Evolutionary conservation across 2,113 vertebrate species (phyloP).

Genomic region (Sardina pilchardus): DNA sequence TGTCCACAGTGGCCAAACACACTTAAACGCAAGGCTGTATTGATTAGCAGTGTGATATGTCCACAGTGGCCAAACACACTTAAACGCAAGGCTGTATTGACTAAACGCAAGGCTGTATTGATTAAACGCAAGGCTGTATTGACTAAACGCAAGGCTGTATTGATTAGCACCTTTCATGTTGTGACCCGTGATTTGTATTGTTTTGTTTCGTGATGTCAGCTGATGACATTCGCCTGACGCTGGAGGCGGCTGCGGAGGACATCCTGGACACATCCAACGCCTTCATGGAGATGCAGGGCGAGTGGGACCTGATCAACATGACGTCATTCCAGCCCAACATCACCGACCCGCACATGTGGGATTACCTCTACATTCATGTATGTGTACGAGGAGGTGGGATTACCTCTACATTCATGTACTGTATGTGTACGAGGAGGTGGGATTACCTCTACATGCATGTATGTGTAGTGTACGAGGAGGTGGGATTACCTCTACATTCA

Average conservation of each 20-base stretch:
- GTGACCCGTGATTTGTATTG: not conserved
- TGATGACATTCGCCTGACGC: constrained; percentile 51
- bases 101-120: too few species aligned
- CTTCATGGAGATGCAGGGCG: constrained; percentile 65
- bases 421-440: too few species aligned
- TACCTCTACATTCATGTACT: too few species aligned
- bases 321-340: not conserved
- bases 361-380: not conserved
- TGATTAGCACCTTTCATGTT: too few species aligned
- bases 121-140: too few species aligned
- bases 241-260: not conserved
- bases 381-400: not conserved
- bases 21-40: too few species aligned
- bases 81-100: too few species aligned
- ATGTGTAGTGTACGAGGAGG: too few species aligned
- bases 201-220: constrained; percentile 39
- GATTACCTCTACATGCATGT: too few species aligned
- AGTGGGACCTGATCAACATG: constrained; percentile 71
- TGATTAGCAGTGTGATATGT: too few species aligned
- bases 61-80: not conserved
- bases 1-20: not conserved
- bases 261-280: constrained; percentile 46
- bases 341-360: constrained; percentile 45
- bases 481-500: too few species aligned
- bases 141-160: too few species aligned